These are phyloP conservation scores for Alaudala cheleensis DNA, from an alignment of 2,113 vertebrate species.

Conservation along the genomic window DNA sequence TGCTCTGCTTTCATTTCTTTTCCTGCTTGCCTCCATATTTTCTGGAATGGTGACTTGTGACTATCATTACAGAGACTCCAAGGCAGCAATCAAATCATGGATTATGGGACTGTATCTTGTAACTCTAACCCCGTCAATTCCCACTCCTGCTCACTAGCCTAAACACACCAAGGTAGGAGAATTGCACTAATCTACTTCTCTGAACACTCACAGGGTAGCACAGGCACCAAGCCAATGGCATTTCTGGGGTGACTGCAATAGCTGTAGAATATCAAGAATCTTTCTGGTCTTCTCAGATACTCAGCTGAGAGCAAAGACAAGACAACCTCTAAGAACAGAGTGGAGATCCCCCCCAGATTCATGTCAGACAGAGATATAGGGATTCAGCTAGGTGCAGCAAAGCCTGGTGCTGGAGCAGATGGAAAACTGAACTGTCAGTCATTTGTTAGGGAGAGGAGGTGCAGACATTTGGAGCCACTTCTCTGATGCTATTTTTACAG, in stretches of 20 bases:
- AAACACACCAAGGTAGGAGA: slow-evolving; percentile 34
- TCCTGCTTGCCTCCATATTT: not conserved
- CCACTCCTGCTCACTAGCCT: slow-evolving; percentile 34
- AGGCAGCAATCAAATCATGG: slow-evolving; percentile 20
- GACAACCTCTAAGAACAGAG: not conserved
- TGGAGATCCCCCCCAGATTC: not conserved
- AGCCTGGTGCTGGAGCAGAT: not conserved
- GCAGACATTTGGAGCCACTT: not conserved
- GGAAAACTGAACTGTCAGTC: not conserved
- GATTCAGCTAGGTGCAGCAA: not conserved
- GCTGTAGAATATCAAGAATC: not conserved
- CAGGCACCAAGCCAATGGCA: slow-evolving; percentile 23
- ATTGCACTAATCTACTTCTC: not conserved
- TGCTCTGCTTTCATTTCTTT: not conserved
- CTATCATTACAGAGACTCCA: slow-evolving; percentile 57
- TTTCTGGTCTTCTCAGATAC: not conserved
- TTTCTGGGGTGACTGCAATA: not conserved
- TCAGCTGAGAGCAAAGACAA: not conserved
- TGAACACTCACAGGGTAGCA: not conserved
- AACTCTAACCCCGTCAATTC: slow-evolving; percentile 15
- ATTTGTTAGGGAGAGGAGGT: not conserved
- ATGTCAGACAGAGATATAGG: not conserved
- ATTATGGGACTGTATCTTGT: slow-evolving; percentile 37
- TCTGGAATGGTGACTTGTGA: slow-evolving; percentile 1
- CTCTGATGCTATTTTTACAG: not conserved